These are phyloP conservation scores for Zalophus californianus DNA, from an alignment of 2,797 vertebrate species.

Conservation along the genomic window DNA sequence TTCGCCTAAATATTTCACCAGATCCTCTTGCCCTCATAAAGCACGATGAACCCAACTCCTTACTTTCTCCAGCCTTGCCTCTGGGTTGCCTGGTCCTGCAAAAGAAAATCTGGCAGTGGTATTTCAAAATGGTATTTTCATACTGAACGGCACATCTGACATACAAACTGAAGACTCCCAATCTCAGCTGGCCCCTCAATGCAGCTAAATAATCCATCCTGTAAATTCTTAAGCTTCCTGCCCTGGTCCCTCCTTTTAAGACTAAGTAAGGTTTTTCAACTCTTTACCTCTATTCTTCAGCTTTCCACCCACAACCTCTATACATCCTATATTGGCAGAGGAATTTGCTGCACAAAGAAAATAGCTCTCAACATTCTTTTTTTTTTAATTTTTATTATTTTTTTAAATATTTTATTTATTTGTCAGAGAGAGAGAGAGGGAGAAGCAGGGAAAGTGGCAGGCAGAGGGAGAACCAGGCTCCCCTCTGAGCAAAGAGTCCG, in stretches of 20 bases:
- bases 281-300: not conserved
- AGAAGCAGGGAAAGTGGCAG: no score
- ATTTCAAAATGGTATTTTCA: constrained; percentile 39
- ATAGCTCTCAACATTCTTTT: not conserved
- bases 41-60: not conserved
- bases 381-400: no score
- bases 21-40: not conserved
- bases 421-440: no score
- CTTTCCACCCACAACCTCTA: not conserved
- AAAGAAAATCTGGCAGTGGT: constrained; percentile 18
- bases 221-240: not conserved
- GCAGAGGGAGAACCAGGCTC: no score
- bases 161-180: not conserved
- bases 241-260: not conserved
- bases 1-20: not conserved
- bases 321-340: not conserved
- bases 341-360: constrained; percentile 34
- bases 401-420: no score
- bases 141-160: not conserved
- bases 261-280: constrained; percentile 9
- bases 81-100: not conserved
- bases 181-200: not conserved
- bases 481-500: no score
- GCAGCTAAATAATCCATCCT: not conserved
- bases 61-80: constrained; percentile 51